Conservation (phyloP, 2,113 vertebrate species). For the Tyrannus savana region DNA sequence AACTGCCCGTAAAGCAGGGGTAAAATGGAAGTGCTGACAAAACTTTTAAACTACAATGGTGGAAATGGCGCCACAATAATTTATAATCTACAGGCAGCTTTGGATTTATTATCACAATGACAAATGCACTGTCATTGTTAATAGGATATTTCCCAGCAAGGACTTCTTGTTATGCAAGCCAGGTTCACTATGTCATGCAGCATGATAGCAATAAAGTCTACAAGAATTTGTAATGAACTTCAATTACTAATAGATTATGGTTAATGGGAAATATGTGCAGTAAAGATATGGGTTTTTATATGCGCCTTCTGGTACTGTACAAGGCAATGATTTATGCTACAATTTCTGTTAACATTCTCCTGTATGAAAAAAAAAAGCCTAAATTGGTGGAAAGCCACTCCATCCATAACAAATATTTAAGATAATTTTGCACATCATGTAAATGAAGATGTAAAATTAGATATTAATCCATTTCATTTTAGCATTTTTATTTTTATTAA, state of each 20-base stretch:
- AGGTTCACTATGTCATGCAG: slow-evolving; percentile 88
- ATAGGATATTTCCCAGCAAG: slow-evolving; percentile 87
- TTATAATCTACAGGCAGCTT: slow-evolving; percentile 81
- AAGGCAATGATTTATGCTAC: slow-evolving; percentile 82
- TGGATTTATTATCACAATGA: slow-evolving; percentile 94
- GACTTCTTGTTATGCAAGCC: slow-evolving; percentile 90
- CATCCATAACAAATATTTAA: slow-evolving; percentile 79
- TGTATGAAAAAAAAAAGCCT: slow-evolving; percentile 28
- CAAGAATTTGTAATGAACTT: slow-evolving; percentile 95
- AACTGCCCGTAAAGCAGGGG: slow-evolving; percentile 66
- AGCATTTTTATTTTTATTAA: slow-evolving; percentile 72
- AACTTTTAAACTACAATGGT: slow-evolving; percentile 75
- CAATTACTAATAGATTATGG: slow-evolving; percentile 95
- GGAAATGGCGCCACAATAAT: slow-evolving; percentile 77
- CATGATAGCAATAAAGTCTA: slow-evolving; percentile 88
- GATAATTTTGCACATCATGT: slow-evolving; percentile 73
- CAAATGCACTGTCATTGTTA: slow-evolving; percentile 94
- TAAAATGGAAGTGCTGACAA: slow-evolving; percentile 76
- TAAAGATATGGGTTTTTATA: slow-evolving; percentile 87
- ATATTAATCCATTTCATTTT: slow-evolving; percentile 77
- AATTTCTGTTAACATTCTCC: slow-evolving; percentile 81
- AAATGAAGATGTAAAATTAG: slow-evolving; percentile 77
- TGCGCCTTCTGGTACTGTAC: slow-evolving; percentile 80
- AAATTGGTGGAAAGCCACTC: slow-evolving; percentile 74
- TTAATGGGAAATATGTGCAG: slow-evolving; percentile 93